These are phyloP conservation scores for Apostichopus leukothele DNA, from an alignment of 53 echinoderm and acorn worm species.

Conservation along the genomic window DNA sequence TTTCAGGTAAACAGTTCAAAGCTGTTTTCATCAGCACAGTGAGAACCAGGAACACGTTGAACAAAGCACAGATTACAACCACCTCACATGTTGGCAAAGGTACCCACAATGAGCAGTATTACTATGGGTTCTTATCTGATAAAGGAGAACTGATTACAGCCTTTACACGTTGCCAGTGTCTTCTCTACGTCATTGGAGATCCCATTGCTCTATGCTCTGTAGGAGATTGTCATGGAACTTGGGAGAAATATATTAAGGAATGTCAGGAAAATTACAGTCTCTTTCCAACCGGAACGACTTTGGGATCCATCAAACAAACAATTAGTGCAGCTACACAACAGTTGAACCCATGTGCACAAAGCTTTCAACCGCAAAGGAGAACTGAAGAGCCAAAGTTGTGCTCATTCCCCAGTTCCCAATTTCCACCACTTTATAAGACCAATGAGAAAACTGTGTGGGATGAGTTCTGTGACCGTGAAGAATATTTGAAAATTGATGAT, in stretches of 20 bases:
- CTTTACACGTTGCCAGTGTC: slow-evolving; percentile 84
- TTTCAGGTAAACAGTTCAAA: slow-evolving; percentile 85
- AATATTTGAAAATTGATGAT: slow-evolving; percentile 70
- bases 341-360: slow-evolving; percentile 72
- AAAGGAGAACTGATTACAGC: slow-evolving; percentile 87
- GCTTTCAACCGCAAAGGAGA: slow-evolving; percentile 51
- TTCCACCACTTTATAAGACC: slow-evolving; percentile 38
- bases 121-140: slow-evolving; percentile 92
- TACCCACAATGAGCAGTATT: slow-evolving; percentile 77
- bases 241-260: slow-evolving; percentile 76
- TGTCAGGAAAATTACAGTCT: slow-evolving; percentile 84
- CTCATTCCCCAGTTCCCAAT: not conserved
- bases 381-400: not conserved
- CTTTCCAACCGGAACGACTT: slow-evolving; percentile 60
- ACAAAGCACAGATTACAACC: slow-evolving; percentile 69
- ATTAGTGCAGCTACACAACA: slow-evolving; percentile 70
- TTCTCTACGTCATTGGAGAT: slow-evolving; percentile 79
- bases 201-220: slow-evolving; percentile 88
- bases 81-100: slow-evolving; percentile 4
- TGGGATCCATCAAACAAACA: slow-evolving; percentile 71
- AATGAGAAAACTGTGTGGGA: slow-evolving; percentile 36
- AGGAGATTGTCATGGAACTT: slow-evolving; percentile 75
- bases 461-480: slow-evolving; percentile 71
- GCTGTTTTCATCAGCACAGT: slow-evolving; percentile 96
- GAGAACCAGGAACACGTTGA: slow-evolving; percentile 66